Evolutionary conservation across 2,797 vertebrate species (phyloP).

Genomic region (Sebastes ruberrimus): DNA sequence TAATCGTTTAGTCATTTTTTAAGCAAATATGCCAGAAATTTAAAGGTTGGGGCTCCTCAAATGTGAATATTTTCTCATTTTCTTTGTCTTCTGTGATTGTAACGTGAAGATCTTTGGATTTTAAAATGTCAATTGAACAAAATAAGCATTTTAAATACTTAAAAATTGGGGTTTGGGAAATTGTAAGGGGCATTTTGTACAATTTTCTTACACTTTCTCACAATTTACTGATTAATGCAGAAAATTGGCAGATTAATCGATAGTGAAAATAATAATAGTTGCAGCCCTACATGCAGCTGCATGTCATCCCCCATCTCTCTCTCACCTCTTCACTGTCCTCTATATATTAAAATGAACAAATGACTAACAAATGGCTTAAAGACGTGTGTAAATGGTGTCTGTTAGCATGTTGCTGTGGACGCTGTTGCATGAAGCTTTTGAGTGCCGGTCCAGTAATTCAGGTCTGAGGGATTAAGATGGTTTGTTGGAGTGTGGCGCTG

Average conservation of each 20-base stretch:
- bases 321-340: neutral
- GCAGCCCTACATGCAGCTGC: neutral
- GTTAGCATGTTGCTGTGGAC: neutral
- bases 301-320: neutral
- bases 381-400: neutral
- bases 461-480: conserved; percentile 47
- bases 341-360: neutral
- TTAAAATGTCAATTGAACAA: no score
- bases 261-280: neutral
- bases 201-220: neutral
- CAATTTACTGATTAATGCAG: neutral
- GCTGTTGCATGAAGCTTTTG: conserved; percentile 6
- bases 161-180: neutral
- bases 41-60: neutral
- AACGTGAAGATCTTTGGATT: neutral
- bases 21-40: neutral
- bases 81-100: neutral
- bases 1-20: neutral
- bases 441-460: conserved; percentile 37
- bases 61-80: neutral
- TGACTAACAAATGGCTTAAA: neutral
- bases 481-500: conserved; percentile 21
- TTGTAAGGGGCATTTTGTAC: neutral
- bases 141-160: neutral
- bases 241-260: neutral